Percentiles rank a stretch among this genome's conserved stretches.
Conservation (phyloP, 2,797 vertebrate genomes). For the Pseudochaenichthys georgianus region DNA sequence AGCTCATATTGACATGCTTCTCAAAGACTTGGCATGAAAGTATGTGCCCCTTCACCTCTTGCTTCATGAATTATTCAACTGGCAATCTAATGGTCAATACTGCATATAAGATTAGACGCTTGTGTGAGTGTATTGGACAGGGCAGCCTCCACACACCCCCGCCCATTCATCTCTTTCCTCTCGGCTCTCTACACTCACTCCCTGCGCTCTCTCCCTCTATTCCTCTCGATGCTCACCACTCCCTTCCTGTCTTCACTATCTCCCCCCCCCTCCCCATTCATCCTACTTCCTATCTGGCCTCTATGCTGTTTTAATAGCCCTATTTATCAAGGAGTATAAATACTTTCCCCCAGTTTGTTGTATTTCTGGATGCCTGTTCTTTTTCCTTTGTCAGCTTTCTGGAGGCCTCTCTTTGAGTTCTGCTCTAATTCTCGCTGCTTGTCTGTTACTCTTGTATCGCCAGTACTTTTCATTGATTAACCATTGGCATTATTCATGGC, state of each 20-base stretch:
- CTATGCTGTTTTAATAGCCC: slow-evolving; percentile 63
- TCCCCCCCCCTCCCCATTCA: slow-evolving; percentile 5
- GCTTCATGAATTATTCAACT: slow-evolving; percentile 75
- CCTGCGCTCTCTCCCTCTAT: slow-evolving; percentile 22
- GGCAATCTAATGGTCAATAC: slow-evolving; percentile 71
- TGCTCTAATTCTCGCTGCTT: slow-evolving; percentile 61
- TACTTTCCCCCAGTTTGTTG: slow-evolving; percentile 61
- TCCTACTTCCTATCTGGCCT: slow-evolving; percentile 39
- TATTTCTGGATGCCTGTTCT: slow-evolving; percentile 49
- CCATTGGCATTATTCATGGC: slow-evolving; percentile 56
- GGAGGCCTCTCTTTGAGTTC: slow-evolving; percentile 59
- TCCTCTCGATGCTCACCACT: slow-evolving; percentile 30
- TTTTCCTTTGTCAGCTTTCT: slow-evolving; percentile 67
- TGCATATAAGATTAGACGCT: slow-evolving; percentile 65
- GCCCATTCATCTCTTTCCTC: slow-evolving; percentile 53
- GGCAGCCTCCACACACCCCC: slow-evolving; percentile 33
- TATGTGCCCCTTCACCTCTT: slow-evolving; percentile 39
- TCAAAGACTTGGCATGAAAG: slow-evolving; percentile 49
- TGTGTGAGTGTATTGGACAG: slow-evolving; percentile 65
- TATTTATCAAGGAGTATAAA: slow-evolving; percentile 72
- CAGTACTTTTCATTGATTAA: slow-evolving; percentile 67
- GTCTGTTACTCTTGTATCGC: slow-evolving; percentile 59
- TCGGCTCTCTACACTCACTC: slow-evolving; percentile 31
- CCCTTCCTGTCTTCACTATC: slow-evolving; percentile 44
- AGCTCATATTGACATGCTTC: slow-evolving; percentile 46